phyloP scores from a whole-genome alignment of 2,888 invertebrate species.

The Eretmocerus hayati region DNA sequence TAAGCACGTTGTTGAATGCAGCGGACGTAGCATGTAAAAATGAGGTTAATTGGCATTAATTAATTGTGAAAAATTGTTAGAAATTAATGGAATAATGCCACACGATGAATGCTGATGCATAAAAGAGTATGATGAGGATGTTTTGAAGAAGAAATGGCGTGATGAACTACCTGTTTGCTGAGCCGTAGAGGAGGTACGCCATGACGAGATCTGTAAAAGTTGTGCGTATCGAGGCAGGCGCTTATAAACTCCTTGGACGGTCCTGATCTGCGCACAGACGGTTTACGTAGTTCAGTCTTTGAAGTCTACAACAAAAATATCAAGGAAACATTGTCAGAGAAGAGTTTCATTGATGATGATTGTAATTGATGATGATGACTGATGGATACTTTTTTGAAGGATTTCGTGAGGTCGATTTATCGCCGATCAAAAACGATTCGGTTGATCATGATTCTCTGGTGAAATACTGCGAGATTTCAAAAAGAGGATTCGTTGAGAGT shows the following conservation, averaged over 20 bases:
- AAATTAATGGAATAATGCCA: no score
- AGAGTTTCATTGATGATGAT: no score
- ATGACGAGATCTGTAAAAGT: constrained; percentile 62
- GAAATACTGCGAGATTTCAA: no score
- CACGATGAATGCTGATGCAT: background rate
- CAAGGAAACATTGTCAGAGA: no score
- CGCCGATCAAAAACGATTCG: no score
- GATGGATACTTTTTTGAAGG: no score
- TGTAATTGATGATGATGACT: no score
- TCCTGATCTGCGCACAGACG: constrained; percentile 45
- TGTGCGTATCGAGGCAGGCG: constrained; percentile 69
- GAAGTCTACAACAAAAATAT: constrained; percentile 41
- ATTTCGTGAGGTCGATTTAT: no score
- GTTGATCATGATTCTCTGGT: no score
- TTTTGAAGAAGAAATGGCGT: background rate
- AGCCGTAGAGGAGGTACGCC: constrained; percentile 62
- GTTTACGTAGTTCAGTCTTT: constrained; percentile 47
- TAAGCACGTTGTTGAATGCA: background rate
- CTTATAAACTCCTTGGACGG: constrained; percentile 55
- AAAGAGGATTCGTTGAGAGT: no score
- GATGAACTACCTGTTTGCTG: constrained; percentile 50
- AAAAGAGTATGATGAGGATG: no score
- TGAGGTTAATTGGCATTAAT: constrained; percentile 11
- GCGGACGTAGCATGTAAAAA: background rate
- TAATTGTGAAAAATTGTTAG: background rate